phyloP scores from a whole-genome alignment of 1,140 invertebrate genomes.

The Zophobas atratus region DNA sequence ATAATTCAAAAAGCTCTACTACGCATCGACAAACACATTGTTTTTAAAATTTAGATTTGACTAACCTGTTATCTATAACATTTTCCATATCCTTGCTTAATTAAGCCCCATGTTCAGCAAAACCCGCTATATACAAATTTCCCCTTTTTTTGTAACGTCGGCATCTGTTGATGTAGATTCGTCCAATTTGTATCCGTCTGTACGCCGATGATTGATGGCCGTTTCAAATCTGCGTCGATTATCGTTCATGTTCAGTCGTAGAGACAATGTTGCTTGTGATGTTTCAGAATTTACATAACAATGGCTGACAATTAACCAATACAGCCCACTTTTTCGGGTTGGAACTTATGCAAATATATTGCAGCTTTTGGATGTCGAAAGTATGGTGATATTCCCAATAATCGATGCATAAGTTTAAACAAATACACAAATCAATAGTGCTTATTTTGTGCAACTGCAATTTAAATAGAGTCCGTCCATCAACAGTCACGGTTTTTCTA shows the following conservation, averaged over 20 bases:
- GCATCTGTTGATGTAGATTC: conserved; percentile 20
- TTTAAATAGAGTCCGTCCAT: too few relatives aligned
- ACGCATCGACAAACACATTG: too few relatives aligned
- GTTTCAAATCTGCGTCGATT: background rate
- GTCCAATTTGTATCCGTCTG: conserved; percentile 27
- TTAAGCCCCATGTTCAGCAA: background rate
- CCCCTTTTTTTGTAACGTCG: conserved; percentile 2
- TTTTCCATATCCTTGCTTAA: background rate
- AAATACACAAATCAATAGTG: too few relatives aligned
- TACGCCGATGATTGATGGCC: conserved; percentile 9
- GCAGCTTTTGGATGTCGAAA: background rate
- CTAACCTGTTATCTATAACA: too few relatives aligned
- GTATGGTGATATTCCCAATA: background rate
- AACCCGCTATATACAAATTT: background rate
- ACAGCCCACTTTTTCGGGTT: background rate
- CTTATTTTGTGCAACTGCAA: too few relatives aligned
- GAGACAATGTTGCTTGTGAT: background rate
- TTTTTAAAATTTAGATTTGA: background rate
- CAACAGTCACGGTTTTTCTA: too few relatives aligned
- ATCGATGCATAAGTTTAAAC: too few relatives aligned
- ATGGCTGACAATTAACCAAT: background rate
- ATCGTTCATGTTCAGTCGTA: background rate
- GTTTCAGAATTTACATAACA: background rate
- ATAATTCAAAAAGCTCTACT: too few relatives aligned
- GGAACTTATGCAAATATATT: background rate